These are phyloP conservation scores for Centruroides sculpturatus DNA, from an alignment of 1,140 invertebrate genomes.

Conservation along the genomic window DNA sequence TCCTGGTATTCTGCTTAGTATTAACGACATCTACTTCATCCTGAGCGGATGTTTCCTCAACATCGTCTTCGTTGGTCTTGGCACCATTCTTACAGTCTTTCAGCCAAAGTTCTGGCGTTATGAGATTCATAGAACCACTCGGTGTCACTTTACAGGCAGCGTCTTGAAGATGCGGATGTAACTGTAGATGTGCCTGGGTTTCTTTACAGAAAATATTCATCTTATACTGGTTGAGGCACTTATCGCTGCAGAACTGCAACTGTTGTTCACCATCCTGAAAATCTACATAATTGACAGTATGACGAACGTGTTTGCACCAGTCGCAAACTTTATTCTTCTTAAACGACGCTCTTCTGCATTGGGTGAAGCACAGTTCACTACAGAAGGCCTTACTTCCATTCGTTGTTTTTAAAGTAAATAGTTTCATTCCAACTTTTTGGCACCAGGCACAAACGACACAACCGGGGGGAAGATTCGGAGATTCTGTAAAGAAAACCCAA, in stretches of 20 bases:
- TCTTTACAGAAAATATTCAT: slow-evolving; percentile 90
- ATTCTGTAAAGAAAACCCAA: slow-evolving; percentile 7
- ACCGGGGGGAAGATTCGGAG: slow-evolving; percentile 14
- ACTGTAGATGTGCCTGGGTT: slow-evolving; percentile 71
- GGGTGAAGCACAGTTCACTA: slow-evolving; percentile 75
- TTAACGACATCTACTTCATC: neutral
- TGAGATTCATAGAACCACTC: slow-evolving; percentile 35
- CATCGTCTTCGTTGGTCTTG: neutral
- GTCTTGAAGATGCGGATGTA: slow-evolving; percentile 46
- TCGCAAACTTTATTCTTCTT: slow-evolving; percentile 79
- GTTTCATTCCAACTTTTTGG: slow-evolving; percentile 31
- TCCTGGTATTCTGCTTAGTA: too few relatives aligned
- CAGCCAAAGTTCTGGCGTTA: slow-evolving; percentile 76
- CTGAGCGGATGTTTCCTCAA: neutral
- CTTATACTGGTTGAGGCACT: slow-evolving; percentile 87
- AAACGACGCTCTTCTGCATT: slow-evolving; percentile 69
- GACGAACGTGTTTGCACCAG: slow-evolving; percentile 80
- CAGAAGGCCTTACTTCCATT: slow-evolving; percentile 45
- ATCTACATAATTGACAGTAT: slow-evolving; percentile 79
- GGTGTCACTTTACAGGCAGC: slow-evolving; percentile 6
- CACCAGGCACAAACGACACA: slow-evolving; percentile 37
- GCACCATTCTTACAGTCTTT: slow-evolving; percentile 34
- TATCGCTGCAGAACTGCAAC: slow-evolving; percentile 52
- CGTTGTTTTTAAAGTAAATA: slow-evolving; percentile 28
- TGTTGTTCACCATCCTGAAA: slow-evolving; percentile 45